A percentile compares a stretch with the other conserved stretches of the same genome.
These are phyloP conservation scores for Myopa testacea DNA, from an alignment of 2,888 invertebrate genomes.

Conservation along the genomic window DNA sequence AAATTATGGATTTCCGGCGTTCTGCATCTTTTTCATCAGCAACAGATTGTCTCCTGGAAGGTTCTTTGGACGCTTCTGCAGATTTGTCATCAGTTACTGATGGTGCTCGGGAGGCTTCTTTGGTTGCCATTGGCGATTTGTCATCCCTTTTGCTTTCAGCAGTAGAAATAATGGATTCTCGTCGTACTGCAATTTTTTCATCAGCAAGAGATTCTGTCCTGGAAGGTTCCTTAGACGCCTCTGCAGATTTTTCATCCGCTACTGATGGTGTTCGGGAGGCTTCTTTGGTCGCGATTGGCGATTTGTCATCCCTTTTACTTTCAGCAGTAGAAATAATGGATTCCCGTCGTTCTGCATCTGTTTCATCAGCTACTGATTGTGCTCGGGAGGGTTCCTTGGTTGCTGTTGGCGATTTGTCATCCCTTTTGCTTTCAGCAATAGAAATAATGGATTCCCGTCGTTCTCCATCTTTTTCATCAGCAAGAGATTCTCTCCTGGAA, in stretches of 20 bases:
- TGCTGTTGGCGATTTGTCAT: neutral
- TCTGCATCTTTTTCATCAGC: constrained; percentile 27
- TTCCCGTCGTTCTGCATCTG: constrained; percentile 35
- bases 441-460: no score
- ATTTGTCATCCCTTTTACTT: constrained; percentile 41
- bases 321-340: constrained; percentile 29
- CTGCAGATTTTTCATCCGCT: constrained; percentile 36
- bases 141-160: constrained; percentile 40
- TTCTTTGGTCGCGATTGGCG: constrained; percentile 37
- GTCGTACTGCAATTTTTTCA: constrained; percentile 31
- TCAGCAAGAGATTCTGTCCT: constrained; percentile 35
- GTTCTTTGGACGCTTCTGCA: constrained; percentile 45
- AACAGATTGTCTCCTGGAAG: constrained; percentile 40
- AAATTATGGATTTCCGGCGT: constrained; percentile 41
- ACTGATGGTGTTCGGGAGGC: constrained; percentile 39
- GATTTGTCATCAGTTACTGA: constrained; percentile 44
- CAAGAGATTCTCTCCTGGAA: no score
- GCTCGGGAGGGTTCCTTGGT: constrained; percentile 56
- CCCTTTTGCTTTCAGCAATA: no score
- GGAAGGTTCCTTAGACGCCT: constrained; percentile 25
- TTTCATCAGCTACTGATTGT: constrained; percentile 48
- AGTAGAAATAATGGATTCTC: constrained; percentile 41
- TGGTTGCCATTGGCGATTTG: constrained; percentile 38
- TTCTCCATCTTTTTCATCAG: no score
- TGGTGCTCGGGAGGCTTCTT: constrained; percentile 55